Conservation (phyloP, 2,797 vertebrate species). For the Sphenopsis melanotis region DNA sequence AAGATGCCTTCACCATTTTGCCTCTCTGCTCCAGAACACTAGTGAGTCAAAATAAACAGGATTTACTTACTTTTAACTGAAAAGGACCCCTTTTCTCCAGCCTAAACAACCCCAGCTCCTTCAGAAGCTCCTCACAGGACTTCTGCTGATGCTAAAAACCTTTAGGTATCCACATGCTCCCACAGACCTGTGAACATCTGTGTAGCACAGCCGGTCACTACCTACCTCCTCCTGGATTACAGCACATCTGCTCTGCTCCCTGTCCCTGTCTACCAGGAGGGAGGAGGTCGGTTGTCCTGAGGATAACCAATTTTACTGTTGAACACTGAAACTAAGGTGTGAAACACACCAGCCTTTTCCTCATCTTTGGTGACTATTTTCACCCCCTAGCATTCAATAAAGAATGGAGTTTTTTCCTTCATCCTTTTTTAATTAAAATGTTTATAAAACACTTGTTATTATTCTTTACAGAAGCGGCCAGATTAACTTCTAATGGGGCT, state of each 20-base stretch:
- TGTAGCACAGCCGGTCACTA: background rate
- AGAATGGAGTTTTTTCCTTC: background rate
- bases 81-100: background rate
- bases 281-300: background rate
- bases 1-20: background rate
- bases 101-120: background rate
- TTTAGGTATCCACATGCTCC: too few species aligned
- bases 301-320: background rate
- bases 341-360: background rate
- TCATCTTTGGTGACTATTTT: background rate
- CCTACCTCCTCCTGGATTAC: background rate
- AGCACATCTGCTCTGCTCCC: background rate
- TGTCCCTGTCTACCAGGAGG: background rate
- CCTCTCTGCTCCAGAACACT: background rate
- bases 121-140: background rate
- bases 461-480: background rate
- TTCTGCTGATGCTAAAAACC: background rate
- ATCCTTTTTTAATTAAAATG: background rate
- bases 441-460: background rate
- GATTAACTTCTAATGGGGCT: background rate
- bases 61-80: background rate
- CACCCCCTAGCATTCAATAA: background rate
- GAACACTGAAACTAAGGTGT: background rate
- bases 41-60: background rate
- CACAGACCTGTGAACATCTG: background rate